A percentile compares a stretch with the other conserved stretches of the same genome.
phyloP scores from a whole-genome alignment of 2,113 vertebrate species.

The Sander vitreus region DNA sequence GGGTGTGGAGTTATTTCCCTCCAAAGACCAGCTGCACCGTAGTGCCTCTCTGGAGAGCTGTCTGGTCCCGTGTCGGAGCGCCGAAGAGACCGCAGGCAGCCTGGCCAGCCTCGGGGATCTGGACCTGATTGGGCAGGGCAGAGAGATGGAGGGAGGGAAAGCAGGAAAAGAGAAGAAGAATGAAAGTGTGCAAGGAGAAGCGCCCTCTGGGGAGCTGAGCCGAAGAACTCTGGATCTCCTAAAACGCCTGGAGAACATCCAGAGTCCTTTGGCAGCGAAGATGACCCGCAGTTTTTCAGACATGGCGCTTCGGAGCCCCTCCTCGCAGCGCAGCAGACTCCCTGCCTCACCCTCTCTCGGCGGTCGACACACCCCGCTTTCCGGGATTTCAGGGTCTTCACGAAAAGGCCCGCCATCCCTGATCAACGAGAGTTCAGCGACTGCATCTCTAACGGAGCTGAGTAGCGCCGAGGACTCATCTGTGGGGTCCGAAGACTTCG shows the following conservation, averaged over 20 bases:
- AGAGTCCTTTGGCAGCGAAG: slow-evolving; percentile 89
- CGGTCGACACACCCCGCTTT: slow-evolving; percentile 38
- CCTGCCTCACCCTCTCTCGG: slow-evolving; percentile 71
- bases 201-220: slow-evolving; percentile 90
- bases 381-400: slow-evolving; percentile 71
- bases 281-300: slow-evolving; percentile 97
- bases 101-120: slow-evolving; percentile 81
- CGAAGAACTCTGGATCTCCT: slow-evolving; percentile 95
- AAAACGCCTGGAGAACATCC: slow-evolving; percentile 95
- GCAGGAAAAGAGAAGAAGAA: slow-evolving; percentile 30
- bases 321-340: slow-evolving; percentile 78
- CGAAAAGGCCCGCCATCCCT: slow-evolving; percentile 85
- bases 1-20: slow-evolving; percentile 89
- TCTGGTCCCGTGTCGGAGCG: slow-evolving; percentile 87
- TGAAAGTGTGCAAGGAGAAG: slow-evolving; percentile 76
- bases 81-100: slow-evolving; percentile 85
- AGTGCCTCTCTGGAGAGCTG: slow-evolving; percentile 94
- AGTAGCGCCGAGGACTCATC: slow-evolving; percentile 95
- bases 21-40: slow-evolving; percentile 89
- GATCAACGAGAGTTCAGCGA: slow-evolving; percentile 89
- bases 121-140: slow-evolving; percentile 11
- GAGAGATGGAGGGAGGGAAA: neutral
- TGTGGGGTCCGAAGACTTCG: slow-evolving; percentile 92
- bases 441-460: slow-evolving; percentile 91
- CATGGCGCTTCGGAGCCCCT: slow-evolving; percentile 89